phyloP scores from a whole-genome alignment of 2,888 invertebrate genomes.

The Carterocephalus palaemon region DNA sequence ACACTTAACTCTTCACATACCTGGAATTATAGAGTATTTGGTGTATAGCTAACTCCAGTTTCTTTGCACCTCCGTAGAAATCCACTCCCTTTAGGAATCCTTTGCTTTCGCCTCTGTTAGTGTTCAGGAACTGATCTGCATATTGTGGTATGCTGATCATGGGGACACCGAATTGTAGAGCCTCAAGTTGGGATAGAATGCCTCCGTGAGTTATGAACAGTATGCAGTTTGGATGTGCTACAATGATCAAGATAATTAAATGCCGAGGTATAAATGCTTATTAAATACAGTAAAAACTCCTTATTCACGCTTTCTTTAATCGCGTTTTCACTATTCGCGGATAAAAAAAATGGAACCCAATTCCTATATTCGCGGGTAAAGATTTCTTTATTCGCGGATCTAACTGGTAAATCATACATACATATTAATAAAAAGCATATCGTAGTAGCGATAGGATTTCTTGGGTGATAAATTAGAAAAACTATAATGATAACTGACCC shows the following conservation, averaged over 20 bases:
- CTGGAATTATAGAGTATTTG: slow-evolving; percentile 34
- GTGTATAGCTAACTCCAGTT: slow-evolving; percentile 39
- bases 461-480: no score
- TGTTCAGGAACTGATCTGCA: slow-evolving; percentile 50
- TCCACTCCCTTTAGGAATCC: slow-evolving; percentile 44
- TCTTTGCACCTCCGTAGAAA: slow-evolving; percentile 34
- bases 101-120: slow-evolving; percentile 39
- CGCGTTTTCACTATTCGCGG: no score
- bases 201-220: slow-evolving; percentile 57
- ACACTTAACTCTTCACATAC: slow-evolving; percentile 24
- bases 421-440: no score
- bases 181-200: slow-evolving; percentile 46
- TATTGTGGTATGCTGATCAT: slow-evolving; percentile 49
- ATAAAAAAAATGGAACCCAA: no score
- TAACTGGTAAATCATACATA: no score
- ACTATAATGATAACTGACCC: slow-evolving; percentile 33
- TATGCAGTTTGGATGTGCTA: slow-evolving; percentile 49
- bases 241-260: slow-evolving; percentile 25
- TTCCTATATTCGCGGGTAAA: no score
- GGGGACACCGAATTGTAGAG: slow-evolving; percentile 46
- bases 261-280: no score
- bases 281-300: no score
- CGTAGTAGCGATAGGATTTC: no score
- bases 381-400: no score
- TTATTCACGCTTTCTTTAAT: no score